phyloP scores from a whole-genome alignment of 1,140 invertebrate genomes.

The Pissodes strobi region DNA sequence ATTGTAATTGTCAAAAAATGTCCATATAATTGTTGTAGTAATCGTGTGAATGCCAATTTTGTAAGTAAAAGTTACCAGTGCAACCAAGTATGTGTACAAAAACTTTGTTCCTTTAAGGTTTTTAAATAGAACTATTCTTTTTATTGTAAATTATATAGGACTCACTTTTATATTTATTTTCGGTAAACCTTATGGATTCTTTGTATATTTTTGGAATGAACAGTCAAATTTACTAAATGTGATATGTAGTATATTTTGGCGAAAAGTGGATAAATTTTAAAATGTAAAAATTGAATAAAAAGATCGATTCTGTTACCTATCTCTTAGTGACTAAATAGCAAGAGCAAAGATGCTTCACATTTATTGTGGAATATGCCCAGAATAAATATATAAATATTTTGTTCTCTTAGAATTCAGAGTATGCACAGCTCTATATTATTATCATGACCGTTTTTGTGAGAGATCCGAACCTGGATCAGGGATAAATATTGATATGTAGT shows the following conservation, averaged over 20 bases:
- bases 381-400: too few species aligned
- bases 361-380: too few species aligned
- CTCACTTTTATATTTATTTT: constrained; percentile 13
- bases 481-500: too few species aligned
- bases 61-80: constrained; percentile 53
- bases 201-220: constrained; percentile 16
- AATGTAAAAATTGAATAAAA: too few species aligned
- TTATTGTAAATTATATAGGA: constrained; percentile 40
- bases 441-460: too few species aligned
- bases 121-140: constrained; percentile 44
- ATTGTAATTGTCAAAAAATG: constrained; percentile 12
- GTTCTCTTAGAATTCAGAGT: too few species aligned
- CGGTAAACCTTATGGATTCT: constrained; percentile 1
- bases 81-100: constrained; percentile 54
- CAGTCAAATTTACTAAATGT: constrained; percentile 27
- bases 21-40: constrained; percentile 43
- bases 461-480: too few species aligned
- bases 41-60: constrained; percentile 52
- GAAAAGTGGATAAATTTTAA: too few species aligned
- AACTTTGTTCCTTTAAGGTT: constrained; percentile 48
- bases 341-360: too few species aligned
- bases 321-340: too few species aligned
- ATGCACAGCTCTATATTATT: too few species aligned
- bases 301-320: too few species aligned
- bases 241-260: constrained; percentile 21